Percentiles rank a stretch among this genome's conserved stretches.
Evolutionary conservation across 2,797 vertebrate genomes (phyloP).

Genomic region (Pangasius sanitwongsei): DNA sequence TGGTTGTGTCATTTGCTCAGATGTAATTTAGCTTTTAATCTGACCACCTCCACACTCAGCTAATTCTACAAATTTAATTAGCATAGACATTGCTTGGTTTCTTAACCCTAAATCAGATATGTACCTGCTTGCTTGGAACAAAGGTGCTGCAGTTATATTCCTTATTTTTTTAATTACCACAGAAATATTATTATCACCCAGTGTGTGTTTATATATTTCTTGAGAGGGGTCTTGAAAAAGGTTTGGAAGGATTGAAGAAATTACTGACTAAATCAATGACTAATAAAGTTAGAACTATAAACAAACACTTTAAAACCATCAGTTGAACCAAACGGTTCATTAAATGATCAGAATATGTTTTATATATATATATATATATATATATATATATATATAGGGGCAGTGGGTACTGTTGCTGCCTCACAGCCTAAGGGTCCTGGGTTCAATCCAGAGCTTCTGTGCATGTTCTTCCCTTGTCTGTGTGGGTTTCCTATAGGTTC

Average conservation of each 20-base stretch:
- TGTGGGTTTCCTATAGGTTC: neutral
- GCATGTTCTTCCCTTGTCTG: neutral
- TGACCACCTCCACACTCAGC: neutral
- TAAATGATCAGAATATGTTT: neutral
- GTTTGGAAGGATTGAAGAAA: neutral
- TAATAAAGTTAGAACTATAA: neutral
- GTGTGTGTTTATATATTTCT: neutral
- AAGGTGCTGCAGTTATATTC: neutral
- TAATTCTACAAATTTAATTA: neutral
- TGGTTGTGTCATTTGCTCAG: neutral
- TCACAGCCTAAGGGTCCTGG: neutral
- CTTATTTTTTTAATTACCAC: neutral
- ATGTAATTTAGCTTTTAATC: neutral
- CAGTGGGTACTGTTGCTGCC: neutral
- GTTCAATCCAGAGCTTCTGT: neutral
- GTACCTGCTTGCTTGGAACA: neutral
- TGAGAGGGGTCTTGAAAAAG: neutral
- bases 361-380: neutral
- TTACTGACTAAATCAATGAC: neutral
- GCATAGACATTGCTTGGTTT: neutral
- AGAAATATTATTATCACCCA: neutral
- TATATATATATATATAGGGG: neutral
- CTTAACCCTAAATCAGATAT: neutral
- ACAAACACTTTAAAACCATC: neutral
- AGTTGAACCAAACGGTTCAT: neutral